phyloP scores from a whole-genome alignment of 2,113 vertebrate genomes.

The Apodemus speciosus region DNA sequence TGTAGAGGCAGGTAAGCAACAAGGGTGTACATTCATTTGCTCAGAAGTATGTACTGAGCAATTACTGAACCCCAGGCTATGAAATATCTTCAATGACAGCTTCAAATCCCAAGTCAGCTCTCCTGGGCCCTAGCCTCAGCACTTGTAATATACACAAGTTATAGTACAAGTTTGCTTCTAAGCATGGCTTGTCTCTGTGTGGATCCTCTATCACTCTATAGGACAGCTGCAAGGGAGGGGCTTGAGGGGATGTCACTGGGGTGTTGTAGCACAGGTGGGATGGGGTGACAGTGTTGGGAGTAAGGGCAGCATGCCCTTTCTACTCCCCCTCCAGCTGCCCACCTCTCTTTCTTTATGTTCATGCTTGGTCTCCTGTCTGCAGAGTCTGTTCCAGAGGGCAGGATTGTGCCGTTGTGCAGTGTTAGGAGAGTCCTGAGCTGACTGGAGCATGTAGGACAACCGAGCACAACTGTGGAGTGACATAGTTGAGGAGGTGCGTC shows the following conservation, averaged over 20 bases:
- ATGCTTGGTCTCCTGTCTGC: neutral
- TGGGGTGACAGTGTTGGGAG: neutral
- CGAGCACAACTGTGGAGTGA: neutral
- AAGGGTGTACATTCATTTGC: neutral
- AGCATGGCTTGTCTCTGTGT: constrained; percentile 44
- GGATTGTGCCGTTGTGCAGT: neutral
- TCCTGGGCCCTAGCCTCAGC: constrained; percentile 2
- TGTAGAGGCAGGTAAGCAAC: neutral
- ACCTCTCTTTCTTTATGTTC: neutral
- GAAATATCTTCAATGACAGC: neutral
- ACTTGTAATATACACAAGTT: neutral
- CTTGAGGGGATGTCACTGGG: neutral
- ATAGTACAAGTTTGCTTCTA: constrained; percentile 49
- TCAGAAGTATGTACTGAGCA: neutral
- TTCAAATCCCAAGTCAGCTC: neutral
- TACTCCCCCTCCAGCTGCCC: neutral
- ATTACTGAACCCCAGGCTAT: neutral
- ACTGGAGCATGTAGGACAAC: too few species aligned
- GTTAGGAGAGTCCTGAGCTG: neutral
- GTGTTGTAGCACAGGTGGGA: neutral
- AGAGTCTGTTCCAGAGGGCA: neutral
- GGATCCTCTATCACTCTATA: neutral
- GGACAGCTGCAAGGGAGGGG: neutral
- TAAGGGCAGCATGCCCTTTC: neutral
- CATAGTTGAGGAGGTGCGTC: neutral